These are phyloP conservation scores for Andrena dorsata DNA, from an alignment of 2,888 invertebrate genomes.

Conservation along the genomic window DNA sequence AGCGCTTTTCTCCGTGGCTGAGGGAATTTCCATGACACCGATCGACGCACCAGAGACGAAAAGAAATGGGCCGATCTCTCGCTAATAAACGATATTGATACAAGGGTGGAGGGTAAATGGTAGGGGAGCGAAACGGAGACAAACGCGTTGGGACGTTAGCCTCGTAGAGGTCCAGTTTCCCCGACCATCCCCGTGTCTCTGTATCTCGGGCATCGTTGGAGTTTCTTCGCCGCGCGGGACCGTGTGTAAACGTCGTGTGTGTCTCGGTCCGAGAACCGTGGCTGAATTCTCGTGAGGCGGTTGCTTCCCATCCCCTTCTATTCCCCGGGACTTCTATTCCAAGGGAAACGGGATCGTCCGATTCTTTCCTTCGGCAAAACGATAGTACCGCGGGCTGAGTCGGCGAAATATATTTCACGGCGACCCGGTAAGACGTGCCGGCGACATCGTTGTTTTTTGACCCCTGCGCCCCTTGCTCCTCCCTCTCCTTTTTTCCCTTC, in stretches of 20 bases:
- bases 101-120: neutral
- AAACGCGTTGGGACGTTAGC: neutral
- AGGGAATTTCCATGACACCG: constrained; percentile 37
- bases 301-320: constrained; percentile 27
- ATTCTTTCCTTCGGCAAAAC: constrained; percentile 70
- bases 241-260: constrained; percentile 28
- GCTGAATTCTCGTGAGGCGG: constrained; percentile 54
- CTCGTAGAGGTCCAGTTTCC: neutral
- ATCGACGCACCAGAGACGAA: neutral
- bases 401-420: constrained; percentile 78
- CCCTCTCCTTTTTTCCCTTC: neutral
- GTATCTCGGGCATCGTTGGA: constrained; percentile 1
- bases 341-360: constrained; percentile 49
- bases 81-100: constrained; percentile 4
- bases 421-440: constrained; percentile 70
- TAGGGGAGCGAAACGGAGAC: neutral
- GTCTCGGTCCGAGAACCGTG: constrained; percentile 32
- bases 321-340: constrained; percentile 23
- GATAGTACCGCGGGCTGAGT: constrained; percentile 74
- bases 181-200: constrained; percentile 12
- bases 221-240: constrained; percentile 27
- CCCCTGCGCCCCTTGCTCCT: constrained; percentile 16
- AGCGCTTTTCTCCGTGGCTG: constrained; percentile 25
- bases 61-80: neutral
- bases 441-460: constrained; percentile 72